A percentile compares a stretch with the other conserved stretches of the same genome.
Evolutionary conservation across 2,113 vertebrate species (phyloP).

Genomic region (Triplophysa dalaica): DNA sequence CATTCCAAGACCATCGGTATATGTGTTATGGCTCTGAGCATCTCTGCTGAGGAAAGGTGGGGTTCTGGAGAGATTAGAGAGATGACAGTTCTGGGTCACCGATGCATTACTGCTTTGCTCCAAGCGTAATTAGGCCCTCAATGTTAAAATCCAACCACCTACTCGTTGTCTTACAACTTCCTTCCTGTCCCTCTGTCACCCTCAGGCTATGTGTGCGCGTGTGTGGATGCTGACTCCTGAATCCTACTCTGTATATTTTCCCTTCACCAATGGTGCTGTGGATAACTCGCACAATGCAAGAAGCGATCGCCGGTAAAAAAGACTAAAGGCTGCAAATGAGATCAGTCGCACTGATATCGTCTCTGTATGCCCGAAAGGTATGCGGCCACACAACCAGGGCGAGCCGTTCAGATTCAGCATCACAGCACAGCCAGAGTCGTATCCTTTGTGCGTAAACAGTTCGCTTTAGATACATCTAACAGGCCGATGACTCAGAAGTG

Average conservation of each 20-base stretch:
- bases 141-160: constrained; percentile 62
- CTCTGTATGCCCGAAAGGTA: constrained; percentile 60
- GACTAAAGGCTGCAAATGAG: constrained; percentile 64
- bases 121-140: constrained; percentile 68
- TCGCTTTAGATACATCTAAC: not conserved
- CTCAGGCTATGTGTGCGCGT: not conserved
- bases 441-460: constrained; percentile 11
- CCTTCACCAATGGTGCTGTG: not conserved
- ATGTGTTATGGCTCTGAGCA: constrained; percentile 3
- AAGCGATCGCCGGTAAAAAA: constrained; percentile 42
- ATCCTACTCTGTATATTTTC: constrained; percentile 20
- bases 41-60: constrained; percentile 48
- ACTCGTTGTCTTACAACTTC: constrained; percentile 39
- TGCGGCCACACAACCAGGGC: constrained; percentile 63
- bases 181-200: constrained; percentile 5
- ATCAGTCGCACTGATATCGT: constrained; percentile 66
- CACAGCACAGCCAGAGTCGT: not conserved
- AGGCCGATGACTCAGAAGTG: constrained; percentile 10
- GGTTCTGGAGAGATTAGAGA: constrained; percentile 50
- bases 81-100: constrained; percentile 68
- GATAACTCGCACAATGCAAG: constrained; percentile 29
- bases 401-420: constrained; percentile 41
- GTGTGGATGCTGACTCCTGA: not conserved
- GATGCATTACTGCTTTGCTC: constrained; percentile 67
- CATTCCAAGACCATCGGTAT: no score